Conservation (phyloP, 2,113 vertebrate species). For the Callionymus lyra region DNA sequence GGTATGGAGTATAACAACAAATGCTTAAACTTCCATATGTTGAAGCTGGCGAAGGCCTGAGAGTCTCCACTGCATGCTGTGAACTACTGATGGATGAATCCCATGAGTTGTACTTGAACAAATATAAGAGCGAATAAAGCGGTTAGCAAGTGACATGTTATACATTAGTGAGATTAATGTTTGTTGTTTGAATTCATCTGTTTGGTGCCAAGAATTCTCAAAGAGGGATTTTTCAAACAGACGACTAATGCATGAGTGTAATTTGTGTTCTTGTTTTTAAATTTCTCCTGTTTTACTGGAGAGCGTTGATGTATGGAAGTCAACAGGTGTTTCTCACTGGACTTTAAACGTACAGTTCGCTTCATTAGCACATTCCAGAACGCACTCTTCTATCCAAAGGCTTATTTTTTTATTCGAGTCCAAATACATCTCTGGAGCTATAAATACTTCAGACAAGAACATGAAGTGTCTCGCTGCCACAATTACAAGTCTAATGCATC, state of each 20-base stretch:
- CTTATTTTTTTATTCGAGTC: conserved; percentile 3
- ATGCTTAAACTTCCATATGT: conserved; percentile 34
- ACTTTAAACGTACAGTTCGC: conserved; percentile 18
- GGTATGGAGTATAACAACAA: conserved; percentile 12
- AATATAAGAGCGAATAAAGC: neutral
- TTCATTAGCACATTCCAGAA: conserved; percentile 11
- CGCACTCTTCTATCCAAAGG: neutral
- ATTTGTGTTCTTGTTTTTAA: too few relatives aligned
- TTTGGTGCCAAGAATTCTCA: too few relatives aligned
- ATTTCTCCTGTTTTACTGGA: neutral
- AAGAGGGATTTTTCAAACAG: too few relatives aligned
- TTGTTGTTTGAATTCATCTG: neutral
- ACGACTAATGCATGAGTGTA: too few relatives aligned
- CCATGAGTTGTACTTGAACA: conserved; percentile 7
- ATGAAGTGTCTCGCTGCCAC: too few relatives aligned
- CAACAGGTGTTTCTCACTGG: conserved; percentile 17
- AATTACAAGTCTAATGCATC: too few relatives aligned
- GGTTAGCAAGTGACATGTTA: neutral
- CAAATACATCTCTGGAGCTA: conserved; percentile 7
- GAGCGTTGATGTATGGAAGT: conserved; percentile 8
- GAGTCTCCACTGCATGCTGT: conserved; percentile 29
- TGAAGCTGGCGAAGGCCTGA: conserved; percentile 7
- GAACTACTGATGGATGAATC: conserved; percentile 10
- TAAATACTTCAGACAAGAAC: too few relatives aligned
- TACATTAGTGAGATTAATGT: neutral